Conservation (phyloP, 2,113 vertebrate genomes). For the Hippocampus abdominalis region DNA sequence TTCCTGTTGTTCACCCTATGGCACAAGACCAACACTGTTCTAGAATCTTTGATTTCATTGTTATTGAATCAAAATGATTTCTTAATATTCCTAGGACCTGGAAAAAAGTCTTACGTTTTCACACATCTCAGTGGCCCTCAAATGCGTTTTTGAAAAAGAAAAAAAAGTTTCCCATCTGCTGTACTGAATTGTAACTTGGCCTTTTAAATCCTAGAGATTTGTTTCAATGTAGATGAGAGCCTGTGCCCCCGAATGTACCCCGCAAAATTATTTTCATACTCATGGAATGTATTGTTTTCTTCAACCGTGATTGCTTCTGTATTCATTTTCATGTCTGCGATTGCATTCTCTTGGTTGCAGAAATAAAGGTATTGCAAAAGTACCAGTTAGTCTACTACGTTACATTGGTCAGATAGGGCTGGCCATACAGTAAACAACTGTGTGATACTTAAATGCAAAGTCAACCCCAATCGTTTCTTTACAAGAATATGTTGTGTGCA, state of each 20-base stretch:
- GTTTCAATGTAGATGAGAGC: background rate
- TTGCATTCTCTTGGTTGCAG: background rate
- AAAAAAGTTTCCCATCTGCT: background rate
- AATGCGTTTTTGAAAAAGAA: too few species aligned
- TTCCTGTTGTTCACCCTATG: background rate
- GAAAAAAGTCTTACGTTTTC: too few species aligned
- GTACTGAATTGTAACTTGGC: background rate
- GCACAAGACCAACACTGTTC: too few species aligned
- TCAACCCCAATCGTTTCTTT: too few species aligned
- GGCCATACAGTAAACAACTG: slow-evolving; percentile 20
- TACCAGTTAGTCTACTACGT: background rate
- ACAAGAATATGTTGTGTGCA: too few species aligned
- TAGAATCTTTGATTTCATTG: too few species aligned
- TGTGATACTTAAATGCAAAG: background rate
- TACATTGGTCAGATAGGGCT: background rate
- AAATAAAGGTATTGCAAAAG: slow-evolving; percentile 12
- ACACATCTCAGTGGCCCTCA: too few species aligned
- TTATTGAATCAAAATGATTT: too few species aligned
- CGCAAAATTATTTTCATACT: background rate
- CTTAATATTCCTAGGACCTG: too few species aligned
- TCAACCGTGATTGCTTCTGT: background rate
- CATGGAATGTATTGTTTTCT: background rate
- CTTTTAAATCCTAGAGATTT: background rate
- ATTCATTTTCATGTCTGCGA: background rate
- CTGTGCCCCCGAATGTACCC: background rate